Evolutionary conservation across 2,113 vertebrate genomes (phyloP).

Genomic region (Peromyscus leucopus): DNA sequence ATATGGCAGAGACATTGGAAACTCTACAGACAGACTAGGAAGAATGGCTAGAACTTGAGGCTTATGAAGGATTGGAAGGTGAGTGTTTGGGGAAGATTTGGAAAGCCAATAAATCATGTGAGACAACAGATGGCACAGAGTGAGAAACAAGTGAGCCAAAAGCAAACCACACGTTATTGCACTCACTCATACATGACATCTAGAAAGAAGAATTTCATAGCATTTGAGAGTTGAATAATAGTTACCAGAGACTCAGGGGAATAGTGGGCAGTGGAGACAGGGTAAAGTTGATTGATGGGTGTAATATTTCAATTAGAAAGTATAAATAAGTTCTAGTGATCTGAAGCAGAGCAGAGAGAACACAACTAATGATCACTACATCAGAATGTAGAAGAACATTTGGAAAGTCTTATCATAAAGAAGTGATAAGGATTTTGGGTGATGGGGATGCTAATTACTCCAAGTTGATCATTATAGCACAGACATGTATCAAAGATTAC

Average conservation of each 20-base stretch:
- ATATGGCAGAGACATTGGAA: not conserved
- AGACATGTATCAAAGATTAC: not conserved
- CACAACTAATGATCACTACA: rapidly evolving
- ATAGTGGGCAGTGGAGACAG: not conserved
- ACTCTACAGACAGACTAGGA: not conserved
- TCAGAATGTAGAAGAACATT: not conserved
- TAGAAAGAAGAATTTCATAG: not conserved
- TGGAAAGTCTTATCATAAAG: not conserved
- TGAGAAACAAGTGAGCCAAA: not conserved
- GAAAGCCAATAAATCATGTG: not conserved
- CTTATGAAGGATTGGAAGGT: not conserved
- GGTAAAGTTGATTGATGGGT: not conserved
- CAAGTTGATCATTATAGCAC: not conserved
- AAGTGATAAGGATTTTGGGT: not conserved
- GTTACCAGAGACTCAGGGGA: not conserved
- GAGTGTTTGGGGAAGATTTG: not conserved
- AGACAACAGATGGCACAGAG: no score
- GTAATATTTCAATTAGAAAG: not conserved
- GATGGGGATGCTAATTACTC: not conserved
- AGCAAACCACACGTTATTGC: not conserved
- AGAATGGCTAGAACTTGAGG: not conserved
- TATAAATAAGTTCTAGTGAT: not conserved
- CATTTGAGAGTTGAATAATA: not conserved
- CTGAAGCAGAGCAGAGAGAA: not conserved
- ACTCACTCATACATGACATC: not conserved